phyloP scores from a whole-genome alignment of 2,888 invertebrate genomes.

The Amphiduros pacificus region DNA sequence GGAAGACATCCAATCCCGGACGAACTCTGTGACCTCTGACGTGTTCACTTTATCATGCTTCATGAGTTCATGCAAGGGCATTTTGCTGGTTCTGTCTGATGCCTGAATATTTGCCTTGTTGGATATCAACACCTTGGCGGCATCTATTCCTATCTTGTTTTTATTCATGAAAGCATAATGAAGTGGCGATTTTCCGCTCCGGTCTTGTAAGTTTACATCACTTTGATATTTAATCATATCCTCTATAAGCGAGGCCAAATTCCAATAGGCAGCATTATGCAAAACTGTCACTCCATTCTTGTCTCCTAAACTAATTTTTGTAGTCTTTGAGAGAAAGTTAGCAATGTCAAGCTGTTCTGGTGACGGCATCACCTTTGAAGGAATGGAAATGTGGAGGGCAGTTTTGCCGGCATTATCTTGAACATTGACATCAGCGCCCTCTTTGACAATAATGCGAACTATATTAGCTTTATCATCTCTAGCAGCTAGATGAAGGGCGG shows the following conservation, averaged over 20 bases:
- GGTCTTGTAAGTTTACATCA: conserved; percentile 2
- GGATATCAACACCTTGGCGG: not conserved
- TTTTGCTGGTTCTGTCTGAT: not conserved
- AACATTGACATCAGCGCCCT: not conserved
- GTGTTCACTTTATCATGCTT: not conserved
- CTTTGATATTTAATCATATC: not conserved
- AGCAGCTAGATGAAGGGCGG: conserved; percentile 6
- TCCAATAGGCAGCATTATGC: not conserved
- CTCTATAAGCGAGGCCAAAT: not conserved
- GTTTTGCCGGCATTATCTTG: not conserved
- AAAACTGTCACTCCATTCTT: not conserved
- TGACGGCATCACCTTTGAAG: not conserved
- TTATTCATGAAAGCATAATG: conserved; percentile 8
- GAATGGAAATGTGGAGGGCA: not conserved
- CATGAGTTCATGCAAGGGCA: conserved; percentile 1
- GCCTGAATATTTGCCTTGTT: not conserved
- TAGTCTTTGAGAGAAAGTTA: not conserved
- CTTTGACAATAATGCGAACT: not conserved
- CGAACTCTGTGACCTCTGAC: not conserved
- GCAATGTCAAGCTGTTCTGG: not conserved
- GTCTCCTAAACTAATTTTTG: not conserved
- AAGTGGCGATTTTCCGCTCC: not conserved
- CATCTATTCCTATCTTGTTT: not conserved
- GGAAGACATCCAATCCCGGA: not conserved
- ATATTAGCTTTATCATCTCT: not conserved